phyloP scores from a whole-genome alignment of 2,797 vertebrate species.

The Acomys russatus region DNA sequence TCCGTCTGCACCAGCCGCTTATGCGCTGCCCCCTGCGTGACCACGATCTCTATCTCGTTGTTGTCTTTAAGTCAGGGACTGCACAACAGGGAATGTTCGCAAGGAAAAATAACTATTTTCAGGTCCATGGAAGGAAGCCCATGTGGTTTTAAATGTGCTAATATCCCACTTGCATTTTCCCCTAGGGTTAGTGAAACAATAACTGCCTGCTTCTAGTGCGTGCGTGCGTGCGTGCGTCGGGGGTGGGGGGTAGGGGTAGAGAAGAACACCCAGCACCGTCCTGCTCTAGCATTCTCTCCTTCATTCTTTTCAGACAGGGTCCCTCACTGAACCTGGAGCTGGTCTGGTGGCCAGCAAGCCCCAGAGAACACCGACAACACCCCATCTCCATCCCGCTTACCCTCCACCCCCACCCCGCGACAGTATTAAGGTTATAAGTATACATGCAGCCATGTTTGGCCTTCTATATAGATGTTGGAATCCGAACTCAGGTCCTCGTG shows the following conservation, averaged over 20 bases:
- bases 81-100: neutral
- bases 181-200: neutral
- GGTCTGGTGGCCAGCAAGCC: neutral
- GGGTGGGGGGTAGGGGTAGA: too few relatives aligned
- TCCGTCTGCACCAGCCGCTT: neutral
- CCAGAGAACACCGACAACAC: neutral
- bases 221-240: neutral
- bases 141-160: slow-evolving; percentile 5
- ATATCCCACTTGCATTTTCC: neutral
- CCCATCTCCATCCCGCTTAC: neutral
- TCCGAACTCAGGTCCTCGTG: neutral
- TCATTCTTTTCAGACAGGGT: neutral
- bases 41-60: neutral
- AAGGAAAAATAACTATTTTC: neutral
- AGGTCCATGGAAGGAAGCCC: neutral
- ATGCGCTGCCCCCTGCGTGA: neutral
- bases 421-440: too few relatives aligned
- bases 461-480: neutral
- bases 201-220: neutral
- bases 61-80: neutral
- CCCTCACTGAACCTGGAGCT: neutral
- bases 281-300: neutral
- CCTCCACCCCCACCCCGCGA: neutral
- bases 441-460: neutral
- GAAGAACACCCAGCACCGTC: neutral